A percentile compares a stretch with the other conserved stretches of the same genome.
Conservation (phyloP, 2,888 invertebrate genomes). For the Philereme transversata region DNA sequence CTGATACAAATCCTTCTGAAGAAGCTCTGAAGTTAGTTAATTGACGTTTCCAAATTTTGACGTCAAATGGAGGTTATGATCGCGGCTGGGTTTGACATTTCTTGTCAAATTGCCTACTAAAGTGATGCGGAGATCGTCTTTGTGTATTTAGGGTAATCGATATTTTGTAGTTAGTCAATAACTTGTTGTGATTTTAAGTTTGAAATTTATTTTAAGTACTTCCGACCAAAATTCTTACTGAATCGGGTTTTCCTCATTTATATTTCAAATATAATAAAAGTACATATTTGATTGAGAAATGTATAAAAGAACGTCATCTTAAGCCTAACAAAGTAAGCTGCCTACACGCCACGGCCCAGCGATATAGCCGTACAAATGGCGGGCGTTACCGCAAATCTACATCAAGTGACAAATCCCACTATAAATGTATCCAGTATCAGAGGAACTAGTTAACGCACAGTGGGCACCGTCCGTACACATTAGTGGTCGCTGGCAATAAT, state of each 20-base stretch:
- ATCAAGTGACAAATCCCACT: constrained; percentile 57
- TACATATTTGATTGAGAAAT: constrained; percentile 4
- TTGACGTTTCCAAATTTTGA: constrained; percentile 32
- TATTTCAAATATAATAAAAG: too few species aligned
- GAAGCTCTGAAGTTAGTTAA: constrained; percentile 30
- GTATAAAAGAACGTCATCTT: constrained; percentile 26
- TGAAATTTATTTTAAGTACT: too few species aligned
- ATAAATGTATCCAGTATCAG: constrained; percentile 46
- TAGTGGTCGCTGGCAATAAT: constrained; percentile 67
- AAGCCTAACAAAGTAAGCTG: constrained; percentile 25
- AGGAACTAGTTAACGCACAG: constrained; percentile 54
- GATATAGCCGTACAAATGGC: constrained; percentile 35
- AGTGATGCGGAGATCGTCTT: constrained; percentile 8
- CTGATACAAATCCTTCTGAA: constrained; percentile 13
- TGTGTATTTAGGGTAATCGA: neutral
- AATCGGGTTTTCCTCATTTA: neutral
- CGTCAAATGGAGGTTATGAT: constrained; percentile 27
- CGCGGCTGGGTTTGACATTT: constrained; percentile 29
- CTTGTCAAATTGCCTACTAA: constrained; percentile 23
- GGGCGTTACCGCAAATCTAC: constrained; percentile 46
- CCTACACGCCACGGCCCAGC: constrained; percentile 12
- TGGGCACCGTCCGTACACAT: constrained; percentile 58
- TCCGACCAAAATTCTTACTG: neutral
- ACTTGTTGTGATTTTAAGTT: too few species aligned
- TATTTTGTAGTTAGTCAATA: neutral